Evolutionary conservation across 2,113 vertebrate species (phyloP).

Genomic region (Menura novaehollandiae): DNA sequence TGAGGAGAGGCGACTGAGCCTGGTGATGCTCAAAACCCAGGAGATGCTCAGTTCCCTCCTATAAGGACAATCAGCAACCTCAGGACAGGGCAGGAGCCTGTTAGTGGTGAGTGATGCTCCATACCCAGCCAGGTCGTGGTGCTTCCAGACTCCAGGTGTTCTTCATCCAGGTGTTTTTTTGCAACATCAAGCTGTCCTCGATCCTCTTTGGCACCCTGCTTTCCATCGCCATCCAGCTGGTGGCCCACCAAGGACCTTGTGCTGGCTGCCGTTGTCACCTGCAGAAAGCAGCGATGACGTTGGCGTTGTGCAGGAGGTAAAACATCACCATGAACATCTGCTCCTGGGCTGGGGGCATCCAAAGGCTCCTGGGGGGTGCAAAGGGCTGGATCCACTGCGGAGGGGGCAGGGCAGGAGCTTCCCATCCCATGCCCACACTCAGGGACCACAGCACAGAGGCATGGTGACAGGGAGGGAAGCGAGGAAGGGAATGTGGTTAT

Average conservation of each 20-base stretch:
- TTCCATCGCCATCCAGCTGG: neutral
- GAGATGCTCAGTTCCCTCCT: neutral
- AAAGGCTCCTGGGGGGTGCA: neutral
- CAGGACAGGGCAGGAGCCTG: accelerated
- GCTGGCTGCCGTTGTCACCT: neutral
- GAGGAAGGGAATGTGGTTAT: neutral
- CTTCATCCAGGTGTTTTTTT: constrained; percentile 29
- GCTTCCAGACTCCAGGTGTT: neutral
- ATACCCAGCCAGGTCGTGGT: neutral
- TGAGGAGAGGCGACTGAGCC: neutral
- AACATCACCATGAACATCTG: neutral
- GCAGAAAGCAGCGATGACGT: accelerated
- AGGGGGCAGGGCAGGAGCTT: neutral
- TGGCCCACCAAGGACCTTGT: neutral
- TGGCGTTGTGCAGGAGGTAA: neutral
- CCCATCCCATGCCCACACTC: accelerated
- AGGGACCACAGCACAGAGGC: neutral
- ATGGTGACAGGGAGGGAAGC: neutral
- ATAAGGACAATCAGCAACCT: neutral
- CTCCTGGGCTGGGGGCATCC: neutral
- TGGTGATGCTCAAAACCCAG: too few species aligned
- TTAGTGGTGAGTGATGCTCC: neutral
- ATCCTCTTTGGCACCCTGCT: neutral
- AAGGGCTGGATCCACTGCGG: neutral
- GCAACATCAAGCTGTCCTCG: neutral